These are phyloP conservation scores for Spongilla lacustris DNA, from an alignment of 37 sponge, comb jelly and placozoan species.

Conservation along the genomic window DNA sequence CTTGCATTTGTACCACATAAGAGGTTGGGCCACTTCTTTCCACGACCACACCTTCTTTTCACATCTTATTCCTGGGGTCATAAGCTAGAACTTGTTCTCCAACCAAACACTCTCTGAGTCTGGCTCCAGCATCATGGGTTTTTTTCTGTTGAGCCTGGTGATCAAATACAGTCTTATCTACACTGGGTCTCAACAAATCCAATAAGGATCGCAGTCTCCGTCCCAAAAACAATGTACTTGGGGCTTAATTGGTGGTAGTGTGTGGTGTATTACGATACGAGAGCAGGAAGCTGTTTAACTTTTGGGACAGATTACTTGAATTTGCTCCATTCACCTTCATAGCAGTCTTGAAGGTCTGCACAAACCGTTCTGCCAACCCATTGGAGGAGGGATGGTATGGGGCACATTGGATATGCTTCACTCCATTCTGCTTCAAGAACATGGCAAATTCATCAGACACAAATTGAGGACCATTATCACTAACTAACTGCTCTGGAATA, in stretches of 20 bases:
- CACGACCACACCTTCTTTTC: background rate
- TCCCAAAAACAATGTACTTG: conserved; percentile 12
- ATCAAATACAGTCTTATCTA: background rate
- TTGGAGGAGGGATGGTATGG: conserved; percentile 37
- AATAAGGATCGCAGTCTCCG: background rate
- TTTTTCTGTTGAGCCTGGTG: conserved; percentile 25
- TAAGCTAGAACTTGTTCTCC: conserved; percentile 2
- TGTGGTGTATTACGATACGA: conserved; percentile 30
- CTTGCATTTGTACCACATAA: conserved; percentile 11
- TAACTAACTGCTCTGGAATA: conserved; percentile 4
- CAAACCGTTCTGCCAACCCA: conserved; percentile 11
- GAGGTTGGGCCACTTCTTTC: conserved; percentile 5
- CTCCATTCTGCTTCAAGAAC: conserved; percentile 16
- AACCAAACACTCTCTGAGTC: conserved; percentile 9
- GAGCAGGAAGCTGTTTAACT: conserved; percentile 5
- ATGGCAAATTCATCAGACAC: no score
- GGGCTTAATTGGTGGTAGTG: conserved; percentile 26
- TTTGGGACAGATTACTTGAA: background rate
- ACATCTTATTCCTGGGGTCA: background rate
- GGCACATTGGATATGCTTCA: conserved; percentile 33
- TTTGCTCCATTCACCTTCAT: background rate
- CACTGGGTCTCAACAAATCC: background rate
- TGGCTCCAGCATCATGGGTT: conserved; percentile 27
- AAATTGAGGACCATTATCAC: conserved; percentile 5
- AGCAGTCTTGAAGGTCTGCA: conserved; percentile 16